Conservation (phyloP, 2,888 invertebrate genomes). For the Pollenia angustigena region DNA sequence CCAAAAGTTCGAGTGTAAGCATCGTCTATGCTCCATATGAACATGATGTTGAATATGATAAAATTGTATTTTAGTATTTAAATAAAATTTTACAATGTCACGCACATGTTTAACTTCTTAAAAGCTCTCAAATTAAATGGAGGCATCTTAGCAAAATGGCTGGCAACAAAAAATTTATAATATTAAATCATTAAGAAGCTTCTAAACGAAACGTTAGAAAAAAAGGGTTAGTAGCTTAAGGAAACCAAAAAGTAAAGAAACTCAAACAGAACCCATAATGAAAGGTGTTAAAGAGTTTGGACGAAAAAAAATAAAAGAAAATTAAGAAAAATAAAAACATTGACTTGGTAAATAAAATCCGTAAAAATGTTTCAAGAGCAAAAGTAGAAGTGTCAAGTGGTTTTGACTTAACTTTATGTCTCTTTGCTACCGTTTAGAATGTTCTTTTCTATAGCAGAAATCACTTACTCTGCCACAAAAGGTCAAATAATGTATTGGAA, state of each 20-base stretch:
- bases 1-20: not conserved
- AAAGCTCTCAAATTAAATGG: conserved; percentile 67
- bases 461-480: not conserved
- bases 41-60: not conserved
- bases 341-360: conserved; percentile 45
- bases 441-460: not conserved
- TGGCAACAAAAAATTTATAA: not conserved
- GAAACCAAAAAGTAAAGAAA: conserved; percentile 41
- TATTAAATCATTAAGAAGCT: conserved; percentile 53
- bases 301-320: not conserved
- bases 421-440: not conserved
- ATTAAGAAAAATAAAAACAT: conserved; percentile 21
- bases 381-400: conserved; percentile 42
- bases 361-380: not conserved
- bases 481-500: not conserved
- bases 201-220: not conserved
- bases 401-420: conserved; percentile 7
- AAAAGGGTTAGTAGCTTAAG: not conserved
- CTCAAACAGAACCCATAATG: conserved; percentile 26
- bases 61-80: conserved; percentile 52
- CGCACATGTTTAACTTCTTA: conserved; percentile 70
- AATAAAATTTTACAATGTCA: conserved; percentile 67
- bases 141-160: conserved; percentile 36
- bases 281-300: conserved; percentile 51
- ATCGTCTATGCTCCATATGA: conserved; percentile 13